These are phyloP conservation scores for Stichopus chloronotus DNA, from an alignment of 35 echinoderm and acorn worm species.

Conservation along the genomic window DNA sequence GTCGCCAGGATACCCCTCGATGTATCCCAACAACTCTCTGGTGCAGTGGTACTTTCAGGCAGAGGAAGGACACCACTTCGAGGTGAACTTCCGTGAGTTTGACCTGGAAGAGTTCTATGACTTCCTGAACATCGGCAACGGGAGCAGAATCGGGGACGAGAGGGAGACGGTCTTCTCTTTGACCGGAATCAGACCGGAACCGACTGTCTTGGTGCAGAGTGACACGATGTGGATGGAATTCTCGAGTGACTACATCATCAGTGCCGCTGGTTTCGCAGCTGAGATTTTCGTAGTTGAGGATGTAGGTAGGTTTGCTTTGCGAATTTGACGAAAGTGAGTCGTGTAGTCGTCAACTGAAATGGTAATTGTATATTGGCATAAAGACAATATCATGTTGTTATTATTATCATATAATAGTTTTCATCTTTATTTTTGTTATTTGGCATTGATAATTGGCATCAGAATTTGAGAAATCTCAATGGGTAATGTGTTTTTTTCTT, in stretches of 20 bases:
- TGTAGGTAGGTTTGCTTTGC: not conserved
- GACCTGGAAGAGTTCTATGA: slow-evolving; percentile 3
- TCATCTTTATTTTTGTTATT: too few relatives aligned
- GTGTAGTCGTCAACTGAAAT: too few relatives aligned
- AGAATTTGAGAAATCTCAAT: too few relatives aligned
- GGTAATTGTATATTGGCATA: too few relatives aligned
- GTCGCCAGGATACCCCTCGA: not conserved
- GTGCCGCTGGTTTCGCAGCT: not conserved
- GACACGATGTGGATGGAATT: slow-evolving; percentile 16
- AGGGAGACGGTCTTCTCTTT: not conserved
- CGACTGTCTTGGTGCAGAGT: not conserved
- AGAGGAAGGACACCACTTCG: not conserved
- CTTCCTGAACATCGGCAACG: not conserved
- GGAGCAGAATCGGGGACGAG: not conserved
- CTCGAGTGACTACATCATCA: not conserved
- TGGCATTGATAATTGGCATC: too few relatives aligned
- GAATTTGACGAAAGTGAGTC: too few relatives aligned
- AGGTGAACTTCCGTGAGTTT: slow-evolving; percentile 5
- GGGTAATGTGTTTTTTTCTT: too few relatives aligned
- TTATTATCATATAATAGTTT: too few relatives aligned
- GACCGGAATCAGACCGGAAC: not conserved
- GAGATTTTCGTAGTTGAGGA: slow-evolving; percentile 9
- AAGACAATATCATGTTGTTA: too few relatives aligned
- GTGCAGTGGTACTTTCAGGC: not conserved
- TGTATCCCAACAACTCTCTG: not conserved